Base-by-base conservation (phyloP, 2,888 invertebrate species). In the Cantharis rustica region DNA sequence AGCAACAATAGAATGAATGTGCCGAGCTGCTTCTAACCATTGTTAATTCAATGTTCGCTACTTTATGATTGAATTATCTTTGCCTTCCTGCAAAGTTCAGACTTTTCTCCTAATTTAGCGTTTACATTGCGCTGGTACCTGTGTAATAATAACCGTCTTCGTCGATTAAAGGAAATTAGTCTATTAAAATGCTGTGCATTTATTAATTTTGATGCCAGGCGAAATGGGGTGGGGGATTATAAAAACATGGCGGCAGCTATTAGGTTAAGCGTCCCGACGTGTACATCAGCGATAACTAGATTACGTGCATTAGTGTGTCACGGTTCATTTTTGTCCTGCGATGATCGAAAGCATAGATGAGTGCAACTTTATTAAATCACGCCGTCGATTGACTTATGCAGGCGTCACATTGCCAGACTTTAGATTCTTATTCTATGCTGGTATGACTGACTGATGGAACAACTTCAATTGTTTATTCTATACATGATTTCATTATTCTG, bases 401-500 rank as follows among this genome's bases (percentile, higher is more conserved):
- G 73, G 72, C 77, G 72, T 77, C 75, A 75, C 74, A 69, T 69
- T 75, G 61, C 71, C 66, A 68, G 73, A 17, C 73, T 69, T 70
- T 64, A 75, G 71, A 73, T 77, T 78, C 78, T 76, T 76, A 78
- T 78, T 76, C 78, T 73, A 75, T 75, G 73, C 75, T 73, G 73
- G 76, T 75, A 76, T 74, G 76, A 79, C 75, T 74, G 76, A 79
- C 75, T 71, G 74, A 76, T 79, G 75, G 78, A 80, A 78, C 77
- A 76, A 74, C 74, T 76, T 77, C 81, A 76, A 86, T 86, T 85
- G 84, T 80, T 84, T 85, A 87, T 87, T 87, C 87, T 79, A 81
- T 82, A 84, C 87, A 85, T 86, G 86, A 83, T 84, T 85, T 84
- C 85, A 86, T 85, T 86, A 86, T 86, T 85, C 86, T 86, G 87